phyloP scores from a whole-genome alignment of 2,113 vertebrate genomes.

The Pterocles orientalis region DNA sequence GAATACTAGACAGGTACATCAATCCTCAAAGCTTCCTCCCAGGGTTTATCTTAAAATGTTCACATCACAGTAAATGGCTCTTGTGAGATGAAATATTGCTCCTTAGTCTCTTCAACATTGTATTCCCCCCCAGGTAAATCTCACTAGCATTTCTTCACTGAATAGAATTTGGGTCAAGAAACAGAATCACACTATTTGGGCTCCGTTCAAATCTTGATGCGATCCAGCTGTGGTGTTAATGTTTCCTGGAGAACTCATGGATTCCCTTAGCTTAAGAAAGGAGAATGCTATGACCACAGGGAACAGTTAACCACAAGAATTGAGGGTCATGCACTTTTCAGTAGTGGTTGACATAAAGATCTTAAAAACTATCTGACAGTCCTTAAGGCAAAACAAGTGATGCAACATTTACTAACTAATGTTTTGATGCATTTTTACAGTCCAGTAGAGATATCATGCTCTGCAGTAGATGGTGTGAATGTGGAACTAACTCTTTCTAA shows the following conservation, averaged over 20 bases:
- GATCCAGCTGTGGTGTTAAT: background rate
- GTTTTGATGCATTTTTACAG: background rate
- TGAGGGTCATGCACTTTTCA: background rate
- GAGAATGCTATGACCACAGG: background rate
- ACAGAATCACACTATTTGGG: background rate
- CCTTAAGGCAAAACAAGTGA: background rate
- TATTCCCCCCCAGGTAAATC: background rate
- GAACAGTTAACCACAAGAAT: background rate
- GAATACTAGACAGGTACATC: background rate
- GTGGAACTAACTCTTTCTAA: conserved; percentile 68
- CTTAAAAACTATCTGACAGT: background rate
- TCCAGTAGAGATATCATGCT: conserved; percentile 66
- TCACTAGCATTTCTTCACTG: background rate
- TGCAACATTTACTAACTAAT: background rate
- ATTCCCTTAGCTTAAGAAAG: background rate
- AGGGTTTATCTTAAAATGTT: background rate
- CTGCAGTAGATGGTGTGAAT: conserved; percentile 69
- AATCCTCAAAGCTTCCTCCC: background rate
- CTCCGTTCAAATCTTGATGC: background rate
- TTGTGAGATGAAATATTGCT: background rate
- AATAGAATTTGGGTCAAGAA: background rate
- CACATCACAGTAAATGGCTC: background rate
- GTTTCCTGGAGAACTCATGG: background rate
- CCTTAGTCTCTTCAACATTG: background rate
- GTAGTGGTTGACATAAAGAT: background rate